Conservation (phyloP, 2,113 vertebrate genomes). For the Arothron firmamentum region DNA sequence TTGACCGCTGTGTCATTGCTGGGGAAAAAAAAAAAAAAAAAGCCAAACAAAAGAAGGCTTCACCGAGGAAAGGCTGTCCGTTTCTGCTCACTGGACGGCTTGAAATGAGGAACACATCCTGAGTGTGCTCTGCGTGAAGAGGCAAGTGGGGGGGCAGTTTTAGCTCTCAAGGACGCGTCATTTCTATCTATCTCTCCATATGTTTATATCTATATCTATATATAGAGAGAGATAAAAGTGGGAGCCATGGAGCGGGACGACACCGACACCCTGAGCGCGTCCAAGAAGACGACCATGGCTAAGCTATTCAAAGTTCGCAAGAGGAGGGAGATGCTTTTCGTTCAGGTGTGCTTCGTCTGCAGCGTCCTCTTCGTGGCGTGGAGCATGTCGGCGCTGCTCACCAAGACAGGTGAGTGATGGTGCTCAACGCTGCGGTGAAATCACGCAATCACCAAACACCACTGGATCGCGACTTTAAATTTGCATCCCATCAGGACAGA, state of each 20-base stretch:
- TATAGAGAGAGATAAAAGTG: background rate
- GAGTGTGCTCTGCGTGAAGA: slow-evolving; percentile 53
- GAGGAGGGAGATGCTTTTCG: slow-evolving; percentile 88
- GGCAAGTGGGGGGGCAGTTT: slow-evolving; percentile 33
- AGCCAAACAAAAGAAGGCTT: slow-evolving; percentile 2
- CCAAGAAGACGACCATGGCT: slow-evolving; percentile 71
- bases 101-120: slow-evolving; percentile 63
- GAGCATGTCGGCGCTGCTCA: slow-evolving; percentile 82
- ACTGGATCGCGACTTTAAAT: background rate
- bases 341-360: slow-evolving; percentile 90
- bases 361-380: slow-evolving; percentile 85
- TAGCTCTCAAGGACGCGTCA: slow-evolving; percentile 53
- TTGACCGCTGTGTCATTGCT: slow-evolving; percentile 68
- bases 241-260: slow-evolving; percentile 66
- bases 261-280: slow-evolving; percentile 47
- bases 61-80: slow-evolving; percentile 13
- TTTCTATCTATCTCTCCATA: no score
- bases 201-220: background rate
- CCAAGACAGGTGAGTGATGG: slow-evolving; percentile 82
- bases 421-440: slow-evolving; percentile 10
- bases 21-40: slow-evolving; percentile 2
- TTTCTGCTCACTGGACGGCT: slow-evolving; percentile 38
- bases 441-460: slow-evolving; percentile 20
- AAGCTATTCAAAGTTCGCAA: slow-evolving; percentile 89
- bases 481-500: background rate